Percentiles rank a stretch among this genome's conserved stretches.
These are phyloP conservation scores for Syrphus vitripennis DNA, from an alignment of 2,888 invertebrate genomes.

Conservation along the genomic window DNA sequence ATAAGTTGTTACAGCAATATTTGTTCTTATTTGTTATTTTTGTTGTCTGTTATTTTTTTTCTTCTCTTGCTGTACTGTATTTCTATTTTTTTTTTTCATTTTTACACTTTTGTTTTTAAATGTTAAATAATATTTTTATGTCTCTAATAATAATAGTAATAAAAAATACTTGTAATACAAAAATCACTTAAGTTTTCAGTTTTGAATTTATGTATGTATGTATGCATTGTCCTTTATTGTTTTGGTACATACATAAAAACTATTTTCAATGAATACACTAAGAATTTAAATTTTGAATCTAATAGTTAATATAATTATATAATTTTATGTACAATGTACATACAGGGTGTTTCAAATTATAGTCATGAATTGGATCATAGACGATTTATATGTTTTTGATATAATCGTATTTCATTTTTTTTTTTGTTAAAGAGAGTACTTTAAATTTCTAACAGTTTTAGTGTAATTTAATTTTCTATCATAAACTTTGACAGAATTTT, in stretches of 20 bases:
- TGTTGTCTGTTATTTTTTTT: background rate
- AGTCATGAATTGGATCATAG: too few species aligned
- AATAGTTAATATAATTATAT: background rate
- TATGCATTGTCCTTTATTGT: background rate
- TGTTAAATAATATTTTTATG: background rate
- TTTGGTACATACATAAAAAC: background rate
- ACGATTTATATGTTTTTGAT: too few species aligned
- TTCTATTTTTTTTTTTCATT: background rate
- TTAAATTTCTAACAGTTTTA: too few species aligned
- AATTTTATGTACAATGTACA: background rate
- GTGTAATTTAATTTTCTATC: too few species aligned
- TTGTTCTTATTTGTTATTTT: background rate
- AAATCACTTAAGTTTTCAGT: constrained; percentile 68
- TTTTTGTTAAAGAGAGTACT: too few species aligned
- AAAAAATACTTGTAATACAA: constrained; percentile 73
- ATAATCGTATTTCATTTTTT: too few species aligned
- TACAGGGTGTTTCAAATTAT: background rate
- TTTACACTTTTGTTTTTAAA: background rate
- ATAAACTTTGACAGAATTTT: too few species aligned
- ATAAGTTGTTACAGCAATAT: constrained; percentile 53
- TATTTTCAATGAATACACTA: background rate
- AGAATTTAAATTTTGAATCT: background rate
- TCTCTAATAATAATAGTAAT: background rate
- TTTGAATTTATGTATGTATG: constrained; percentile 53
- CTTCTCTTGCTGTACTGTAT: background rate